Base-by-base conservation (phyloP, 2,888 invertebrate species). In the Trichopria drosophilae region DNA sequence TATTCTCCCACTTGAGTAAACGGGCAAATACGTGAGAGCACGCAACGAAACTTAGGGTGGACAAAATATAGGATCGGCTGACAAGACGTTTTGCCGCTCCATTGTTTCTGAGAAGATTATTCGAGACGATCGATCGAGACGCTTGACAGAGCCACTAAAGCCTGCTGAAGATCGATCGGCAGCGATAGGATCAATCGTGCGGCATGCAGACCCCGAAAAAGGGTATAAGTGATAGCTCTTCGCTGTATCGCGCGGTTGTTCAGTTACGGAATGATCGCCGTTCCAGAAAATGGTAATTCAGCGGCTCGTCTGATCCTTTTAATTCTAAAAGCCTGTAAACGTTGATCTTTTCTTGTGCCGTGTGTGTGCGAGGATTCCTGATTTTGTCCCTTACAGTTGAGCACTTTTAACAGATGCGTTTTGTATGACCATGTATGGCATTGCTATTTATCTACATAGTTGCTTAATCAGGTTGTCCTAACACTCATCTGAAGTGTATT, bases 121-220 rank as follows among this genome's bases (percentile, higher is more conserved):
- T 63, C 56, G 61, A 63, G 53, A 31, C 36, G 51, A 64, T 68
- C 64, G 59, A 62, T 62, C 68, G 65, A 61, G 63, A 63, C 66
- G 68, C 67, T 71, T 70, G 72, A 69, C 67, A 66, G 65, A 68
- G 67, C 68, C 66, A 57, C 63, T 54, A 57, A 37, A 44, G 35
- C 42, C 62, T 65, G 61, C 59, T 57, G 58, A 65, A 73, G 73
- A 73, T 72, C 72, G 72, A 72, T 73, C 69, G 72, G 64, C 67
- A 63, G 65, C 65, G 73, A 73, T 73, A 73, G 66, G 69, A 68
- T 67, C 67, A 66, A 66, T 66, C 63, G 69, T 61, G 42, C 50
- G 45, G 48, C 49, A 41, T 53, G 32, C 48, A 35, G 49, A 26
- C 26, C 37, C 40, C 26, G 41, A 49, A 49, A 52, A 53, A 48